These are phyloP conservation scores for Agrilus mali DNA, from an alignment of 2,888 invertebrate genomes.

Conservation along the genomic window DNA sequence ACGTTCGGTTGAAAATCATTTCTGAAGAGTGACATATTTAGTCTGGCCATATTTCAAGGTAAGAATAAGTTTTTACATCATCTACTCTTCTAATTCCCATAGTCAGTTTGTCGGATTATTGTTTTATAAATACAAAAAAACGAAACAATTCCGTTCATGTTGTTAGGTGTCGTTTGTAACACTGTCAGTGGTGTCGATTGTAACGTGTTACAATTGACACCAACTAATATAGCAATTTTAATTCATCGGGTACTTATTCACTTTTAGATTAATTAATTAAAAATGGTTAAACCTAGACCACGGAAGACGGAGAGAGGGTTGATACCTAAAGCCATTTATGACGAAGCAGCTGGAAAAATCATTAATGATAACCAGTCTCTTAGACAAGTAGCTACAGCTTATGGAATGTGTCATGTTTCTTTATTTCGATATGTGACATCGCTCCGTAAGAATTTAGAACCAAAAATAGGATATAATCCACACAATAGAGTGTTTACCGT, in stretches of 20 bases:
- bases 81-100: background rate
- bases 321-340: constrained; percentile 4
- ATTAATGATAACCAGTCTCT: constrained; percentile 1
- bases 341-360: constrained; percentile 5
- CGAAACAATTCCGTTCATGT: too few relatives aligned
- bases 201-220: constrained; percentile 6
- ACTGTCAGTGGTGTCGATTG: constrained; percentile 1
- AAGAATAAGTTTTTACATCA: too few relatives aligned
- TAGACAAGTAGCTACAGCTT: constrained; percentile 5
- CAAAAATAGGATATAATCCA: constrained; percentile 1
- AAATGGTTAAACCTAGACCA: constrained; percentile 2
- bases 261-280: background rate
- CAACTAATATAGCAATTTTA: background rate
- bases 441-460: background rate
- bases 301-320: constrained; percentile 4
- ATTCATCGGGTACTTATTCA: background rate
- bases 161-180: constrained; percentile 4
- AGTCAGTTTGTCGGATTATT: background rate
- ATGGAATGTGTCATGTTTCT: constrained; percentile 7
- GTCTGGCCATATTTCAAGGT: too few relatives aligned
- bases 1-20: too few relatives aligned
- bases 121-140: too few relatives aligned
- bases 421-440: constrained; percentile 1
- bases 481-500: constrained; percentile 1
- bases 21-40: too few relatives aligned